These are phyloP conservation scores for Corapipo altera DNA, from an alignment of 2,113 vertebrate genomes.

Conservation along the genomic window DNA sequence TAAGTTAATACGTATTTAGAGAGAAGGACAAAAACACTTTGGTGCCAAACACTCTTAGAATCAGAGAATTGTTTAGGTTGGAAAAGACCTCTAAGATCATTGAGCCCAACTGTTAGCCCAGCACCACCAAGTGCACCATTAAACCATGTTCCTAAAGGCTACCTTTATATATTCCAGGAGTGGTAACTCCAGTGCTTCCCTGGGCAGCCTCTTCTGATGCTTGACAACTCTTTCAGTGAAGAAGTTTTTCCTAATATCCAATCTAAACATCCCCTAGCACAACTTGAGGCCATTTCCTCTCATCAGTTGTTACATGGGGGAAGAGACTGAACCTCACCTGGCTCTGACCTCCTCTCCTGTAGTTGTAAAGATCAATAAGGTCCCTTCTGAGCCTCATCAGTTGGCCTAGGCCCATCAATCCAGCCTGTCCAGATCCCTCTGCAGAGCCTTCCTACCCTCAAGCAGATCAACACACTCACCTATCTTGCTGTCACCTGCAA, in stretches of 20 bases:
- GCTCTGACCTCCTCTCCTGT: neutral
- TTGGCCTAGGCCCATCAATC: neutral
- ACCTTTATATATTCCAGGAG: neutral
- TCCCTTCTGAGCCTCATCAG: neutral
- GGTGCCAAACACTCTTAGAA: neutral
- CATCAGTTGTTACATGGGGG: neutral
- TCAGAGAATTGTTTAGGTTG: neutral
- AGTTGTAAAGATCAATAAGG: neutral
- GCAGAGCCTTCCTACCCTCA: neutral
- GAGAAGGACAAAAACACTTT: slow-evolving; percentile 6
- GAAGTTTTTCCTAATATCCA: neutral
- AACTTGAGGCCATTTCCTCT: neutral
- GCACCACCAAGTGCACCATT: neutral
- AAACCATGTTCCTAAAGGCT: neutral
- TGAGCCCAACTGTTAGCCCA: neutral
- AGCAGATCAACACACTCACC: neutral
- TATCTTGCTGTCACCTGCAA: neutral
- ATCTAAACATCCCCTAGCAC: neutral
- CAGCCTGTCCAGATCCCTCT: neutral
- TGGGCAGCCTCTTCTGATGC: neutral
- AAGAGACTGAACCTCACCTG: neutral
- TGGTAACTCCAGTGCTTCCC: neutral
- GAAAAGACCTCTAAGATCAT: neutral
- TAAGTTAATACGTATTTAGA: neutral
- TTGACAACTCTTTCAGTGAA: neutral